Conservation (phyloP, 2,888 invertebrate genomes). For the Synanthedon formicaeformis region DNA sequence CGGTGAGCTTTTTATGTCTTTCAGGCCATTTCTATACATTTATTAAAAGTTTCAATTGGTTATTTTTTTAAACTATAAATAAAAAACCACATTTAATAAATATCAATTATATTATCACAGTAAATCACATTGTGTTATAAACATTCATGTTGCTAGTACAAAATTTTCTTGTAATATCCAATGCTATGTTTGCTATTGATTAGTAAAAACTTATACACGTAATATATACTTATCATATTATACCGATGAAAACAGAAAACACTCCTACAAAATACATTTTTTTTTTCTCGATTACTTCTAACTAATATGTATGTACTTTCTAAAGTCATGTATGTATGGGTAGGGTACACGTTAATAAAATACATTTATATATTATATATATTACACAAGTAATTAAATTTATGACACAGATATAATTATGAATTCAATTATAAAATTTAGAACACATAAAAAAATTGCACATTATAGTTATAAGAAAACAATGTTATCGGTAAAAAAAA, state of each 20-base stretch:
- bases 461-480: no score
- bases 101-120: slow-evolving; percentile 71
- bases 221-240: background rate
- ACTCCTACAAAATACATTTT: slow-evolving; percentile 42
- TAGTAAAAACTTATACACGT: slow-evolving; percentile 23
- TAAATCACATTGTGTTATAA: slow-evolving; percentile 71
- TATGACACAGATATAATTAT: no score
- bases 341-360: no score
- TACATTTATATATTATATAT: no score
- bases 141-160: slow-evolving; percentile 68
- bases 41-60: no score
- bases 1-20: no score
- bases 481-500: no score
- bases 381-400: no score
- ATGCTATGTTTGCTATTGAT: slow-evolving; percentile 13
- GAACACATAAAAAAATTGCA: no score
- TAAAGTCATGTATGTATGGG: background rate
- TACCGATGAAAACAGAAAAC: slow-evolving; percentile 20
- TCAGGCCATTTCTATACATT: no score
- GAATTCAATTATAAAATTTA: no score
- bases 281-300: slow-evolving; percentile 10
- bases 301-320: background rate
- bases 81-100: slow-evolving; percentile 48
- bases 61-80: slow-evolving; percentile 16
- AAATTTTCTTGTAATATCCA: slow-evolving; percentile 55